phyloP scores from a whole-genome alignment of 2,888 invertebrate genomes.

The Alloscopus bannaensis region DNA sequence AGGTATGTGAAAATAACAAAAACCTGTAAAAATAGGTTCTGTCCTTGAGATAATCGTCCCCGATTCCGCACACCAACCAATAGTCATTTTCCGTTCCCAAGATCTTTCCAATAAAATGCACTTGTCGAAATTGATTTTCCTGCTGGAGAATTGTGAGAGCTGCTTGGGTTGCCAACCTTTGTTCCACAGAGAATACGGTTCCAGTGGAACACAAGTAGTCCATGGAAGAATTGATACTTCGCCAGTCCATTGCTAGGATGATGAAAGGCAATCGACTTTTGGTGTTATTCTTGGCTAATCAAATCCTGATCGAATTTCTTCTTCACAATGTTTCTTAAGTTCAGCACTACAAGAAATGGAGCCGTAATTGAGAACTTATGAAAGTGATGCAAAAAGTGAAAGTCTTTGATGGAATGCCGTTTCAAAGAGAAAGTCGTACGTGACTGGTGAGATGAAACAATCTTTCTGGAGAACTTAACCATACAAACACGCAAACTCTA shows the following conservation, averaged over 20 bases:
- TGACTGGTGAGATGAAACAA: too few relatives aligned
- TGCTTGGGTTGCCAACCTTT: conserved; percentile 82
- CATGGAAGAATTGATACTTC: conserved; percentile 77
- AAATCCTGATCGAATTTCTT: too few relatives aligned
- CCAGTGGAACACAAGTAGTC: conserved; percentile 81
- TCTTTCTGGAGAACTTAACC: too few relatives aligned
- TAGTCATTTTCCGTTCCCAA: conserved; percentile 87
- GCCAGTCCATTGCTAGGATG: conserved; percentile 79
- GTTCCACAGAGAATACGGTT: conserved; percentile 83
- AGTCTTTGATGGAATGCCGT: too few relatives aligned
- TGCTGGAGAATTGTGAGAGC: conserved; percentile 86
- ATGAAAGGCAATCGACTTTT: background rate
- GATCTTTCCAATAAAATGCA: conserved; percentile 92
- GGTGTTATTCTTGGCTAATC: too few relatives aligned
- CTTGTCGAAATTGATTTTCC: conserved; percentile 88
- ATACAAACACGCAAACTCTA: too few relatives aligned
- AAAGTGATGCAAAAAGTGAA: too few relatives aligned
- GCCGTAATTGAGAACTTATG: too few relatives aligned
- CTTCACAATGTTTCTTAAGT: too few relatives aligned
- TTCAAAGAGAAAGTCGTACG: too few relatives aligned
- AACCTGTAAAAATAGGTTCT: conserved; percentile 87
- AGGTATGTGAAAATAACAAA: background rate
- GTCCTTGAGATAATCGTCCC: conserved; percentile 83
- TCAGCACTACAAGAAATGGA: too few relatives aligned
- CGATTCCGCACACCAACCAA: conserved; percentile 87